phyloP scores from a whole-genome alignment of 2,888 invertebrate genomes.

The Protonemura montana region DNA sequence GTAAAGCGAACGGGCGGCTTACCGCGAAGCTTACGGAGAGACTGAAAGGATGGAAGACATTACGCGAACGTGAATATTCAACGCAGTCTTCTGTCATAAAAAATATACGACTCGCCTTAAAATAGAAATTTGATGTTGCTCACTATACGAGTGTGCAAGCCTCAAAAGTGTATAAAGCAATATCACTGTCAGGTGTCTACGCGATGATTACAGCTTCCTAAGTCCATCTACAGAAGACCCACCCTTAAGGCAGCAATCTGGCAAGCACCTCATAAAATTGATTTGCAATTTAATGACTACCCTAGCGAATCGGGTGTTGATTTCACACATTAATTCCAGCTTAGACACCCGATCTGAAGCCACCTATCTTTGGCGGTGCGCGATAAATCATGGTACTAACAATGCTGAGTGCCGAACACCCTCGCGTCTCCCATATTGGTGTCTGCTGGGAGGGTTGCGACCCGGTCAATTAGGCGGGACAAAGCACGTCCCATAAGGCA shows the following conservation, averaged over 20 bases:
- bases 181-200: no score
- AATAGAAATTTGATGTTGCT: background rate
- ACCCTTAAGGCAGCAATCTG: no score
- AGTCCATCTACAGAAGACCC: no score
- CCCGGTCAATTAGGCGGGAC: background rate
- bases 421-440: background rate
- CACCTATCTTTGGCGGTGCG: background rate
- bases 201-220: no score
- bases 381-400: background rate
- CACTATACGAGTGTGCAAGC: no score
- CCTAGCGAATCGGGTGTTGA: background rate
- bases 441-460: background rate
- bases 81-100: background rate
- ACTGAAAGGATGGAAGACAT: background rate
- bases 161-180: no score
- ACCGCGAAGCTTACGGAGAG: background rate
- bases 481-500: no score
- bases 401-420: background rate
- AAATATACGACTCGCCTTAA: background rate
- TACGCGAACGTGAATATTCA: background rate
- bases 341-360: background rate
- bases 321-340: background rate
- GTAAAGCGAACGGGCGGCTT: background rate
- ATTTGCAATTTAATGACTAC: background rate
- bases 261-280: background rate